Base-by-base conservation (phyloP, 2,113 vertebrate species). In the Gallinago paraguaiae region DNA sequence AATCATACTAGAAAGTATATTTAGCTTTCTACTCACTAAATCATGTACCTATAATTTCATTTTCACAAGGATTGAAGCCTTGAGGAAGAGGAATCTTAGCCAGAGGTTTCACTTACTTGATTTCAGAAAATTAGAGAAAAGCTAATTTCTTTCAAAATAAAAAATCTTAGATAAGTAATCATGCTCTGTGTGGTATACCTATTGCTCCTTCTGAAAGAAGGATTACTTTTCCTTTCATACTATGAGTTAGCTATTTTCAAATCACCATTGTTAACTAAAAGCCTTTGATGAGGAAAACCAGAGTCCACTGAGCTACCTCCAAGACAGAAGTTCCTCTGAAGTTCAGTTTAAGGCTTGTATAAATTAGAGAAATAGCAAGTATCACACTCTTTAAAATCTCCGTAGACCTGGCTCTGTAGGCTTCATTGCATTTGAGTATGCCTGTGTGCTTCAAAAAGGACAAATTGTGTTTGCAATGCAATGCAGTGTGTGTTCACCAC, bases 261-360 rank as follows among this genome's bases (percentile, higher is more conserved):
- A 86, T 57, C 37, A n/a, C 53, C 7, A 10, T 25, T 4, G 4
- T 43, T 89, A 80, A 68, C 63, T 41, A 46, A 87, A 86, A 70
- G 12, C 11, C 50, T 71, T 69, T 46, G 57, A 82, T 0, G 7
- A 85, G 54, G 50, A 37, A 88, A 82, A 33, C 31, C 1, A 1
- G 25, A 78, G 19, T 69, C 37, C 6, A 13, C 68, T 94, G 57
- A 81, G 51, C 51, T 80, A 67, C 61, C 43, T 90, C n/a, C 18
- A 31, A 68, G 53, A 15, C 72, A 97, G 71, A 81, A 17, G 41
- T 95, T 97, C 60, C 46, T 54, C 53, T 76, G 31, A 93, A 92
- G 68, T 68, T 95, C 80, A 69, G 51, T 79, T 14, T 86, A 50
- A 88, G 43, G 13, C 41, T 85, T 80, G 33, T 76, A 63, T 50